Evolutionary conservation across 1,140 invertebrate species (phyloP).

Genomic region (Phocides pigmalion): DNA sequence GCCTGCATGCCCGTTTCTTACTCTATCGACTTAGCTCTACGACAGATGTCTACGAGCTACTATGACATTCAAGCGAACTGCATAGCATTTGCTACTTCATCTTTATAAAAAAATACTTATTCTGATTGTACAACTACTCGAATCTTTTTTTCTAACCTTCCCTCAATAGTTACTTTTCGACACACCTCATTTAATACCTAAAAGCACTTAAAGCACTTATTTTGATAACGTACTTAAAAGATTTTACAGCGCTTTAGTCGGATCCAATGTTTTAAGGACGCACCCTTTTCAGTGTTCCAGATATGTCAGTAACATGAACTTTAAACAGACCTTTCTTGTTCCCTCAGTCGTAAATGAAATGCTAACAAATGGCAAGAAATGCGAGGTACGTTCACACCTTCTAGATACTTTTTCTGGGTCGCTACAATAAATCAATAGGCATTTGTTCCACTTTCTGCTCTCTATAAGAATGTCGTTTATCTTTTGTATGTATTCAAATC

Average conservation of each 20-base stretch:
- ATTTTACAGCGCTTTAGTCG: background rate
- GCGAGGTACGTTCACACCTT: background rate
- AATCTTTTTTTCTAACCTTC: no score
- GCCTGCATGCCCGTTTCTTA: no score
- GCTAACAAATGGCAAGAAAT: slow-evolving; percentile 12
- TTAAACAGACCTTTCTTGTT: slow-evolving; percentile 35
- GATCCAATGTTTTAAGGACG: slow-evolving; percentile 26
- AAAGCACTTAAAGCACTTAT: background rate
- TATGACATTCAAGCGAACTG: no score
- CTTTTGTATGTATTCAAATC: background rate
- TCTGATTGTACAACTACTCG: no score
- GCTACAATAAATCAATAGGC: slow-evolving; percentile 22
- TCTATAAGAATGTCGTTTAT: slow-evolving; percentile 13
- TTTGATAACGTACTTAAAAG: background rate
- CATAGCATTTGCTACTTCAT: no score
- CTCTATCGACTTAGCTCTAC: no score
- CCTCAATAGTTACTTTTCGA: no score
- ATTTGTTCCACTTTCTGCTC: slow-evolving; percentile 19
- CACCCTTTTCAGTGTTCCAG: slow-evolving; percentile 35
- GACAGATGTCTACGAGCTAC: no score
- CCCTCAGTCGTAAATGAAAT: slow-evolving; percentile 11
- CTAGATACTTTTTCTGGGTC: slow-evolving; percentile 19
- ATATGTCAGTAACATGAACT: slow-evolving; percentile 63
- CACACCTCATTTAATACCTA: background rate
- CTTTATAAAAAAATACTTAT: no score